Evolutionary conservation across 2,888 invertebrate species (phyloP).

Genomic region (Taenaris catops): DNA sequence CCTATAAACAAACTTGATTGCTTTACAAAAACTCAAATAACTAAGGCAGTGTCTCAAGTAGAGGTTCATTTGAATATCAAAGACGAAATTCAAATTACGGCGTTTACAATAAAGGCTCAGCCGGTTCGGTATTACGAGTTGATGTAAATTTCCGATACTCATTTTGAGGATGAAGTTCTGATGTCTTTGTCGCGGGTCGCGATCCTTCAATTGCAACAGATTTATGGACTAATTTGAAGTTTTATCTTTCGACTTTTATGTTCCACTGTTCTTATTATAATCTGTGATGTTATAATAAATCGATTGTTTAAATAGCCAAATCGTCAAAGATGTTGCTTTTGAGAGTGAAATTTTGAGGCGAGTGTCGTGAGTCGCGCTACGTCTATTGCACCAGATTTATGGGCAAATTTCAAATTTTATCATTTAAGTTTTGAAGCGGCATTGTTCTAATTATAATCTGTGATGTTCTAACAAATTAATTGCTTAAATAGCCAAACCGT

Average conservation of each 20-base stretch:
- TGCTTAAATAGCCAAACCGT: too few relatives aligned
- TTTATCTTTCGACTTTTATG: constrained; percentile 18
- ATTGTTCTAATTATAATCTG: too few relatives aligned
- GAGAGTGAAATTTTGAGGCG: constrained; percentile 67
- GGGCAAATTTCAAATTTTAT: too few relatives aligned
- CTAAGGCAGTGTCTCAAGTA: constrained; percentile 79
- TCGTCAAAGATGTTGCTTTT: too few relatives aligned
- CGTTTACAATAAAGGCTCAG: constrained; percentile 78
- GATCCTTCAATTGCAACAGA: constrained; percentile 30
- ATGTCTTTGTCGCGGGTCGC: constrained; percentile 60
- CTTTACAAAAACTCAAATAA: constrained; percentile 80
- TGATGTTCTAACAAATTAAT: too few relatives aligned
- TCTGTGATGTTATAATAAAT: constrained; percentile 2
- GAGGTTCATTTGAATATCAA: constrained; percentile 78
- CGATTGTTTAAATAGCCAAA: too few relatives aligned
- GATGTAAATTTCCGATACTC: constrained; percentile 80
- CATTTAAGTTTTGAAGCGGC: too few relatives aligned
- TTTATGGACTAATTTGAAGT: constrained; percentile 29
- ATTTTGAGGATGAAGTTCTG: constrained; percentile 72
- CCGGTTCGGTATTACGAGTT: constrained; percentile 73
- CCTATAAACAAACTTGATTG: constrained; percentile 79
- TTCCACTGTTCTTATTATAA: constrained; percentile 10
- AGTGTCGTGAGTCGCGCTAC: too few relatives aligned
- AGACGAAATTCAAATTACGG: constrained; percentile 78
- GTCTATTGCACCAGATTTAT: too few relatives aligned